Conservation (phyloP, 2,113 vertebrate genomes). For the Panthera leo region DNA sequence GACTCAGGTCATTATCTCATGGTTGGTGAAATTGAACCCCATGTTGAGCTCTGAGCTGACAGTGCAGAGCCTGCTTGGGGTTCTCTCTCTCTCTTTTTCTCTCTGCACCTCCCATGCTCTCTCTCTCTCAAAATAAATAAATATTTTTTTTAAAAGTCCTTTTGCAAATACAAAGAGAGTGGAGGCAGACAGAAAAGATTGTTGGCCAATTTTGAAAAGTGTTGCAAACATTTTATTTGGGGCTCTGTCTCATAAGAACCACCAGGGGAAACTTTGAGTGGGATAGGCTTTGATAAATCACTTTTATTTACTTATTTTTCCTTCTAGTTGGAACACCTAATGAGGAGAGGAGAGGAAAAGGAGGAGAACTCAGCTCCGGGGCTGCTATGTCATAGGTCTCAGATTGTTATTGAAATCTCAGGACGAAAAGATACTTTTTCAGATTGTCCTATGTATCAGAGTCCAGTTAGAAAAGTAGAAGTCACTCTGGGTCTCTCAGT, state of each 20-base stretch:
- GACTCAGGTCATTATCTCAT: no score
- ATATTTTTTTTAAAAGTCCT: background rate
- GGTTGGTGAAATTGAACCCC: no score
- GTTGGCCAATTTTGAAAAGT: background rate
- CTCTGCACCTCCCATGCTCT: no score
- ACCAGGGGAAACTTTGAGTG: background rate
- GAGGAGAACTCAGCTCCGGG: background rate
- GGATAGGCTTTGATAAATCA: background rate
- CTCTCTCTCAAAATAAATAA: no score
- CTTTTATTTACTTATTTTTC: background rate
- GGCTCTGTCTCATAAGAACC: background rate
- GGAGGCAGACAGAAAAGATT: background rate
- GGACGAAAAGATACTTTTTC: background rate
- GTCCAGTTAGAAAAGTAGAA: background rate
- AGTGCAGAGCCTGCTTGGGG: no score
- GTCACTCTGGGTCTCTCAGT: background rate
- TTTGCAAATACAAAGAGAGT: background rate
- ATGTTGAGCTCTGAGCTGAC: no score
- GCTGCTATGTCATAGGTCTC: background rate
- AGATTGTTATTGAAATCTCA: background rate
- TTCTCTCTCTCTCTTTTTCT: no score
- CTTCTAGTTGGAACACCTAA: background rate
- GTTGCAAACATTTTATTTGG: background rate
- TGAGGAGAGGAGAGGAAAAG: background rate
- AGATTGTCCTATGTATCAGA: background rate